Evolutionary conservation across 2,888 invertebrate species (phyloP).

Genomic region (Pegoplata infirma): DNA sequence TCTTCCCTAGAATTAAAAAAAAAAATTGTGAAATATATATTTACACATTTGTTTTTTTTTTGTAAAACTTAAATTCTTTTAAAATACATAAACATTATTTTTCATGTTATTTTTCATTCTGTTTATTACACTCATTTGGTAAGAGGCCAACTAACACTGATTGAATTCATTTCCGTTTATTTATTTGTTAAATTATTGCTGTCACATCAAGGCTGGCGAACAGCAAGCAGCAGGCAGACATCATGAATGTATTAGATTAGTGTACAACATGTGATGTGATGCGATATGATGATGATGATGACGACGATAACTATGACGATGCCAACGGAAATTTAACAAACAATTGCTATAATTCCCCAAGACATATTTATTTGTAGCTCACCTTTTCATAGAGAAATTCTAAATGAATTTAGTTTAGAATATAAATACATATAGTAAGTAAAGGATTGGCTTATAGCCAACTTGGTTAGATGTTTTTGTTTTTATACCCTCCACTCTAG

Average conservation of each 20-base stretch:
- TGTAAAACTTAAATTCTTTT: too few relatives aligned
- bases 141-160: conserved; percentile 45
- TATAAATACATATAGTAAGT: not conserved
- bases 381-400: conserved; percentile 8
- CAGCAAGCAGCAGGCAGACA: conserved; percentile 44
- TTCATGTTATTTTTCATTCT: too few relatives aligned
- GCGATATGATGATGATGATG: too few relatives aligned
- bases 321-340: conserved; percentile 62
- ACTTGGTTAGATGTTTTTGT: conserved; percentile 34
- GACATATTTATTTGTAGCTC: conserved; percentile 42
- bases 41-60: too few relatives aligned
- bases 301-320: conserved; percentile 35
- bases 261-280: conserved; percentile 43
- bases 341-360: conserved; percentile 61
- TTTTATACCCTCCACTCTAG: too few relatives aligned
- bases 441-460: conserved; percentile 41
- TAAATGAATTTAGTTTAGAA: conserved; percentile 1
- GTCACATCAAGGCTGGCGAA: conserved; percentile 53
- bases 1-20: too few relatives aligned
- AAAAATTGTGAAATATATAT: too few relatives aligned
- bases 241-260: conserved; percentile 49
- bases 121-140: too few relatives aligned
- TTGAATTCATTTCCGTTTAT: conserved; percentile 65
- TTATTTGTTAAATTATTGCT: conserved; percentile 63
- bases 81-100: too few relatives aligned